Percentiles rank a stretch among this genome's conserved stretches.
These are phyloP conservation scores for Neoseiulus cucumeris DNA, from an alignment of 1,140 invertebrate species.

Conservation along the genomic window DNA sequence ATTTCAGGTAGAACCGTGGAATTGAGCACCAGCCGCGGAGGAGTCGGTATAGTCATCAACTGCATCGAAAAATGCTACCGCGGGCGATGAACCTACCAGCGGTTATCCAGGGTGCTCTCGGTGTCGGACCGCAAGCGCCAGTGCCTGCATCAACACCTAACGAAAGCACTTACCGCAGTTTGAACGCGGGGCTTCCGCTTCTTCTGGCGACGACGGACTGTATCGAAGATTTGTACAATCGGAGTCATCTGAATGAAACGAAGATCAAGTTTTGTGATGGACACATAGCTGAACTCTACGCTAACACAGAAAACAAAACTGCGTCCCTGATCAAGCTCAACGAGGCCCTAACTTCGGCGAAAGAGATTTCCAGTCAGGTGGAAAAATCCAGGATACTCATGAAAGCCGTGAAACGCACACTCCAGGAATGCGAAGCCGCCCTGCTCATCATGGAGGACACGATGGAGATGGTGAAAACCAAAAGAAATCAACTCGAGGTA, in stretches of 20 bases:
- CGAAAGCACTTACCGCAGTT: neutral
- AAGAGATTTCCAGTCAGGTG: neutral
- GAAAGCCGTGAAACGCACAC: neutral
- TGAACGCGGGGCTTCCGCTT: neutral
- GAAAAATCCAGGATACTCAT: neutral
- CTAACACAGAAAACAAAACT: neutral
- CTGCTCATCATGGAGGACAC: conserved; percentile 3
- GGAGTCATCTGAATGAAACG: neutral
- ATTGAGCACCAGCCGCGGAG: too few species aligned
- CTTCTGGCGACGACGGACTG: neutral
- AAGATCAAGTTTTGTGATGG: neutral
- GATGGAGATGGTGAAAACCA: neutral
- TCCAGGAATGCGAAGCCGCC: neutral
- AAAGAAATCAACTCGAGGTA: neutral
- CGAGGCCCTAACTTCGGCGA: neutral
- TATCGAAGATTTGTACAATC: neutral
- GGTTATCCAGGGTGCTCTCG: neutral
- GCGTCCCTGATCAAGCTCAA: neutral
- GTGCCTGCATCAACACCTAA: too few species aligned
- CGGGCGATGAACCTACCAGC: neutral
- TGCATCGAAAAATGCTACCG: conserved; percentile 10
- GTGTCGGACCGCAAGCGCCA: neutral
- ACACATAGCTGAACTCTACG: conserved; percentile 4
- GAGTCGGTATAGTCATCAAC: too few species aligned
- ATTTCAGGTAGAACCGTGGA: too few species aligned